Conservation (phyloP, 2,888 invertebrate genomes). For the Teleogryllus oceanicus region DNA sequence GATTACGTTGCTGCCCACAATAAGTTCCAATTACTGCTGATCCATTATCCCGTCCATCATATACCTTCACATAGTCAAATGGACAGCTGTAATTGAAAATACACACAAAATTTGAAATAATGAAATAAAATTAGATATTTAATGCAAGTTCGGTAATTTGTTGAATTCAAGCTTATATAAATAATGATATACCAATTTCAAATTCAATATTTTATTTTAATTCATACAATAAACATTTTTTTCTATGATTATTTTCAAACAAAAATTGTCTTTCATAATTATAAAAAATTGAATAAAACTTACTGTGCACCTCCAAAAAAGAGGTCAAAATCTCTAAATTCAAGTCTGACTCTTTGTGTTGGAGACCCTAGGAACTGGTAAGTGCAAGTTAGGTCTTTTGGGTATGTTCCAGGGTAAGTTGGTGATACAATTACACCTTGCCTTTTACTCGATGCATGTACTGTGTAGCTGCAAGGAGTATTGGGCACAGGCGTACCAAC, state of each 20-base stretch:
- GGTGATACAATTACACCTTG: slow-evolving; percentile 90
- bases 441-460: slow-evolving; percentile 67
- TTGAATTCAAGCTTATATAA: no score
- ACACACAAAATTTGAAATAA: no score
- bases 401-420: slow-evolving; percentile 98
- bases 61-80: slow-evolving; percentile 95
- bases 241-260: no score
- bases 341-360: slow-evolving; percentile 88
- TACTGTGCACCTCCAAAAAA: slow-evolving; percentile 98
- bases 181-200: no score
- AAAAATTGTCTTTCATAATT: not conserved
- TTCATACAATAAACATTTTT: no score
- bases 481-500: slow-evolving; percentile 85
- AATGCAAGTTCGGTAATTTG: no score
- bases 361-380: slow-evolving; percentile 88
- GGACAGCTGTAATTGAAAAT: slow-evolving; percentile 74
- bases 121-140: no score
- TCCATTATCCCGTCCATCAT: slow-evolving; percentile 87
- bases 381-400: slow-evolving; percentile 90
- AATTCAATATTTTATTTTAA: no score
- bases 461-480: slow-evolving; percentile 83
- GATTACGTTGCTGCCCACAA: slow-evolving; percentile 94
- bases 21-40: slow-evolving; percentile 92
- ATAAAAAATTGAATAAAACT: slow-evolving; percentile 49
- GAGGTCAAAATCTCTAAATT: slow-evolving; percentile 96